Evolutionary conservation across 2,113 vertebrate species (phyloP).

Genomic region (Phrynosoma blainvillii): DNA sequence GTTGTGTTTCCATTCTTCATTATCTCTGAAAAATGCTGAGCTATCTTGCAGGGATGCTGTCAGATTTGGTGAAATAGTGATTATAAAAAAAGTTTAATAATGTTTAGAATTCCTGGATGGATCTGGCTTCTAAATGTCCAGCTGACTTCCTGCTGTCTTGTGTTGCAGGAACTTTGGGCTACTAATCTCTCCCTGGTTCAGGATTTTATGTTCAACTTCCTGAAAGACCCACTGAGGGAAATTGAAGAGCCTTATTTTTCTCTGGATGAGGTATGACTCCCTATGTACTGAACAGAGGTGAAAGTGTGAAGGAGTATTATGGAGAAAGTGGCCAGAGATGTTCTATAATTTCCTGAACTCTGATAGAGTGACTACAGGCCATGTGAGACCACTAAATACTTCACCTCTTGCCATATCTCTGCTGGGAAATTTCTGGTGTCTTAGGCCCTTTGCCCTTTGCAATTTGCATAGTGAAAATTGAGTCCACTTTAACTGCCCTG

Average conservation of each 20-base stretch:
- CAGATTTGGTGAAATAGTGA: not conserved
- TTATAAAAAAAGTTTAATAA: not conserved
- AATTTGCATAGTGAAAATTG: too few species aligned
- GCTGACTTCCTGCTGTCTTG: not conserved
- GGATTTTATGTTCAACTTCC: constrained; percentile 93
- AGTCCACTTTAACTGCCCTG: too few species aligned
- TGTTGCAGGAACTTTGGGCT: constrained; percentile 90
- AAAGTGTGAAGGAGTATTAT: not conserved
- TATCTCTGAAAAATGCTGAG: too few species aligned
- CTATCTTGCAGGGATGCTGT: too few species aligned
- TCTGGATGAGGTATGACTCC: constrained; percentile 86
- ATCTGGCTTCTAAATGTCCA: constrained; percentile 17
- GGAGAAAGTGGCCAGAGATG: not conserved
- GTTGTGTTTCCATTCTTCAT: too few species aligned
- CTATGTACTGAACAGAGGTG: not conserved
- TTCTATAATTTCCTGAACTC: not conserved
- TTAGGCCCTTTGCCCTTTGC: too few species aligned
- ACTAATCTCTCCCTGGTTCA: constrained; percentile 87
- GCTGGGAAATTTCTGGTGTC: not conserved
- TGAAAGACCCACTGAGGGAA: constrained; percentile 94
- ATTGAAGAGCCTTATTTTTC: constrained; percentile 94
- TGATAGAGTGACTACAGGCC: not conserved
- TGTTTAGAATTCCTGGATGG: not conserved
- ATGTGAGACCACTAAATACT: not conserved
- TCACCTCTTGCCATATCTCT: not conserved